phyloP scores from a whole-genome alignment of 1,140 invertebrate genomes.

The Heliconius congener region DNA sequence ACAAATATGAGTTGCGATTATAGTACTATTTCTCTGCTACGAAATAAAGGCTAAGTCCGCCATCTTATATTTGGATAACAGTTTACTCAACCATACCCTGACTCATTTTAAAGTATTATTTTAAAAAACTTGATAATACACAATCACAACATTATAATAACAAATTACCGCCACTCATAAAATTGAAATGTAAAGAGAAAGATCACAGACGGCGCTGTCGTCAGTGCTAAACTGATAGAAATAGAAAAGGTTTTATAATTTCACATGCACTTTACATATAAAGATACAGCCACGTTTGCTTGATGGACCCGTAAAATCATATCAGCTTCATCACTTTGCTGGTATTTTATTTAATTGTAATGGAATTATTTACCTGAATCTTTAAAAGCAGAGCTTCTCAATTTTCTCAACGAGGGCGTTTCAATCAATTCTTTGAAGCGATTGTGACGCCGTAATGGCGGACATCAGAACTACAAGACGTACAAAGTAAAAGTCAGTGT shows the following conservation, averaged over 20 bases:
- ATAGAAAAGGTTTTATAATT: conserved; percentile 21
- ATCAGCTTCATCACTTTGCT: neutral
- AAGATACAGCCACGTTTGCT: conserved; percentile 28
- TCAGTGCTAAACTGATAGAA: conserved; percentile 42
- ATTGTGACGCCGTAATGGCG: conserved; percentile 72
- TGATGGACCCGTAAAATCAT: neutral
- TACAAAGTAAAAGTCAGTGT: neutral
- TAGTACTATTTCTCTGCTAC: conserved; percentile 4
- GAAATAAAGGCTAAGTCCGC: conserved; percentile 43
- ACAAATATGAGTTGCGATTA: neutral
- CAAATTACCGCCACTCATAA: conserved; percentile 59
- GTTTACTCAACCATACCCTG: conserved; percentile 23
- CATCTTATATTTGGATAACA: conserved; percentile 45
- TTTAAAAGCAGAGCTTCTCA: conserved; percentile 51
- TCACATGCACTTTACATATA: conserved; percentile 1
- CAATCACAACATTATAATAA: conserved; percentile 44
- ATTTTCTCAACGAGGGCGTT: conserved; percentile 75
- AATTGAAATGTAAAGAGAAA: conserved; percentile 52
- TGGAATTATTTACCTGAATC: conserved; percentile 47
- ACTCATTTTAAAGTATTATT: conserved; percentile 11
- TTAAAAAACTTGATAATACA: conserved; percentile 35
- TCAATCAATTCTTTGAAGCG: conserved; percentile 65
- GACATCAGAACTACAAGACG: conserved; percentile 43
- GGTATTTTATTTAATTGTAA: conserved; percentile 13
- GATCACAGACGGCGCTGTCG: conserved; percentile 69